A percentile compares a stretch with the other conserved stretches of the same genome.
Evolutionary conservation across 2,797 vertebrate species (phyloP).

Genomic region (Chelon labrosus): DNA sequence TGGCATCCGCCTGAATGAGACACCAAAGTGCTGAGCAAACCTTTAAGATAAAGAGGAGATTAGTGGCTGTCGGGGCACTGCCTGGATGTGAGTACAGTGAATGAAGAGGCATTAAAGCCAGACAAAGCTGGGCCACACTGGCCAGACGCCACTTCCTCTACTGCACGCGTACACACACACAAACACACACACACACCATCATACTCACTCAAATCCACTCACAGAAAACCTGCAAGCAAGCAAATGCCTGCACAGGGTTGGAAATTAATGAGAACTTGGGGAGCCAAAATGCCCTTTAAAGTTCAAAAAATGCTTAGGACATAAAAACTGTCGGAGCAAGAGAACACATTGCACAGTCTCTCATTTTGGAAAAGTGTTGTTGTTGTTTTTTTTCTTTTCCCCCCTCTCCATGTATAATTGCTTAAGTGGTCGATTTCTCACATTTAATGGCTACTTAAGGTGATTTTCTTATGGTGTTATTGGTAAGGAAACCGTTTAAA

Average conservation of each 20-base stretch:
- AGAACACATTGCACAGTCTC: slow-evolving; percentile 19
- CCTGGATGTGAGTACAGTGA: slow-evolving; percentile 64
- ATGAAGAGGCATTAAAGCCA: slow-evolving; percentile 75
- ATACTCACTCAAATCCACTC: slow-evolving; percentile 13
- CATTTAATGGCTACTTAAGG: slow-evolving; percentile 4
- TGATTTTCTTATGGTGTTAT: slow-evolving; percentile 18
- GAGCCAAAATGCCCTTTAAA: slow-evolving; percentile 64
- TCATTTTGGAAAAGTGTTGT: background rate
- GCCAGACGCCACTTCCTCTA: slow-evolving; percentile 72
- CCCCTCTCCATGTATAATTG: slow-evolving; percentile 24
- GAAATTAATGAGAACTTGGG: slow-evolving; percentile 61
- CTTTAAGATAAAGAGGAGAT: slow-evolving; percentile 80
- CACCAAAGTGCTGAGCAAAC: slow-evolving; percentile 77
- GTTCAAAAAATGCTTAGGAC: slow-evolving; percentile 57
- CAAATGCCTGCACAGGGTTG: slow-evolving; percentile 54
- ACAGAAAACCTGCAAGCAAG: slow-evolving; percentile 66
- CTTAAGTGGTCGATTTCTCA: slow-evolving; percentile 9
- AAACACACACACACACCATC: slow-evolving; percentile 14
- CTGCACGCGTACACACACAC: slow-evolving; percentile 26
- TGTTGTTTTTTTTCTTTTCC: background rate
- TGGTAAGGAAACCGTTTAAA: slow-evolving; percentile 44
- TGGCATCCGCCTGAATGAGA: slow-evolving; percentile 55
- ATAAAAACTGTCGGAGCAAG: slow-evolving; percentile 27
- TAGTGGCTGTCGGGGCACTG: slow-evolving; percentile 69
- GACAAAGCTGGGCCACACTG: slow-evolving; percentile 70